Base-by-base conservation (phyloP, 2,113 vertebrate species). In the Phrynosoma blainvillii region DNA sequence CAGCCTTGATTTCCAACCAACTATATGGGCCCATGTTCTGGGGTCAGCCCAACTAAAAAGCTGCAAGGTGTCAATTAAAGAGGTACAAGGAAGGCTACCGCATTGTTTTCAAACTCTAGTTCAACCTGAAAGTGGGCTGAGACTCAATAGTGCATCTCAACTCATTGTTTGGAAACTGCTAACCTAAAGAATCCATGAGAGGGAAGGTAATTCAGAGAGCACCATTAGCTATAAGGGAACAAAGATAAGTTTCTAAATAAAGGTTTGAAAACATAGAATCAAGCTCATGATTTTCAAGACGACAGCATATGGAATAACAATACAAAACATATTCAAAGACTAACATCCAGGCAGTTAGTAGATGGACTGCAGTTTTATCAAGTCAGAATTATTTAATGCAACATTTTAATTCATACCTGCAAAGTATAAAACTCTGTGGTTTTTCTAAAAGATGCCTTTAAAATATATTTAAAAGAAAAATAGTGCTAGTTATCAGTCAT, bases 361-460 rank as follows among this genome's bases (percentile, higher is more conserved):
- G 4, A 77, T 11, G 25, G 1, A 21, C 13, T 20, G 9, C 7
- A 65, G 25, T 65, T 65, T 10, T 27, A 66, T 47, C 23, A 78
- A 23, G 21, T 27, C 5, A 12, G 11, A 20, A 32, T 21, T 8
- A 79, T 59, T 79, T 32, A 93, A 14, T 20, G 54, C 82, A 88
- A 81, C 78, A 54, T 89, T 54, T 84, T 79, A 6, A 74, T 62
- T 62, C 2, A 62, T 18, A 14, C 59, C 59, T 62, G 18, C 59
- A 62, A 62, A 62, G 18, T 16, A 4, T 18, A 62, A 62, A 62
- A 62, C 59, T 62, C 59, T 9, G 56, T 62, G 13, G 14, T 62
- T 62, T 5, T 3, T 92, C 21, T 27, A 23, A 80, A 80, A 23
- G 8, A 90, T 85, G 18, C 77, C 25, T 82, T 90, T 88, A 79